A percentile compares a stretch with the other conserved stretches of the same genome.
phyloP scores from a whole-genome alignment of 2,113 vertebrate genomes.

The Mus spicilegus region DNA sequence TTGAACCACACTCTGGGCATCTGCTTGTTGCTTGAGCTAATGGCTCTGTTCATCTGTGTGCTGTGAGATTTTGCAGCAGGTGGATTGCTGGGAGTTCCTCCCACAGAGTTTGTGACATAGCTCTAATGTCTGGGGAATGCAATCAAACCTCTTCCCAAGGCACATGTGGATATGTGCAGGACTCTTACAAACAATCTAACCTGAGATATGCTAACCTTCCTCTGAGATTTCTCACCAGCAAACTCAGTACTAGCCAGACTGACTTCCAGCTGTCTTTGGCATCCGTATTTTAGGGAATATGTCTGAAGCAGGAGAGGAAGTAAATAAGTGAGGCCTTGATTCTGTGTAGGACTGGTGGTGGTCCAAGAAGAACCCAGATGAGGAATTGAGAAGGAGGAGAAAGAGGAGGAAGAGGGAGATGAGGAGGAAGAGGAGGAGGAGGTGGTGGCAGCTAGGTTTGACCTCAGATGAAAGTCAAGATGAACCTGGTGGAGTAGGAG shows the following conservation, averaged over 20 bases:
- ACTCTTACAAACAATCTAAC: no score
- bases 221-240: not conserved
- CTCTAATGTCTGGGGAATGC: fast-evolving
- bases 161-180: fast-evolving
- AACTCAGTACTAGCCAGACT: no score
- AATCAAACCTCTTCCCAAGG: not conserved
- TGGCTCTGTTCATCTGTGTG: not conserved
- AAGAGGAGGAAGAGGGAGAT: no score
- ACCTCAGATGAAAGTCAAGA: not conserved
- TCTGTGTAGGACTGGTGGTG: not conserved
- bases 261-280: not conserved
- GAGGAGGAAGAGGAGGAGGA: no score
- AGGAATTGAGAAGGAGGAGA: not conserved
- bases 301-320: not conserved
- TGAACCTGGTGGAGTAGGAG: not conserved
- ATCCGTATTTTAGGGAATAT: not conserved
- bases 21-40: not conserved
- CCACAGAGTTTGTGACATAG: not conserved
- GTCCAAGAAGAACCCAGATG: not conserved
- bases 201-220: not conserved
- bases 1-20: not conserved
- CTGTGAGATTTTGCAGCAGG: not conserved
- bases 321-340: not conserved
- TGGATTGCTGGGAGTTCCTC: no score
- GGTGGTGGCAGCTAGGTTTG: no score